Base-by-base conservation (phyloP, 2,888 invertebrate species). In the Boloria euphrosyne region DNA sequence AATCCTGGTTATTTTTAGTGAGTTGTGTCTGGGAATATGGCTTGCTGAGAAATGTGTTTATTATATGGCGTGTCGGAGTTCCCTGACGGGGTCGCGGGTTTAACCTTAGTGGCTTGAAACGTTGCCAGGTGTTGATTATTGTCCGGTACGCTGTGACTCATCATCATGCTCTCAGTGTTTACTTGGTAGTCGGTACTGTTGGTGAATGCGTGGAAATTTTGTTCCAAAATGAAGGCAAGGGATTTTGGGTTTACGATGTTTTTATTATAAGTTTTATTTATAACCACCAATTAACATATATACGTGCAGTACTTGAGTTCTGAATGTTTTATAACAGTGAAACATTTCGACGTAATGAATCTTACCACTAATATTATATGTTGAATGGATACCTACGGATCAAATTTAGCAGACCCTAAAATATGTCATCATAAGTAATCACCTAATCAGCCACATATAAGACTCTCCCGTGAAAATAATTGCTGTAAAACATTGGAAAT, bases 1-100 rank as follows among this genome's bases (percentile, higher is more conserved):
- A 84, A 79, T 79, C 74, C 80, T 76, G 76, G 69, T 77, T 88
- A 87, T 84, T 85, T 87, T 80, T 87, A 86, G 84, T 79, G 84
- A 83, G 74, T 93, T 93, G 80, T 81, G 79, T 82, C 81, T 78
- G 61, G 78, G 50, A 16, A 55, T 62, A 59, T 66, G 50, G 47
- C 54, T 60, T 61, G 61, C 52, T 31, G 16, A 63, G 63, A 49
- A 66, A 61, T 17, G 13, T 49, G 16, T n/a, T n/a, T 1, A 27
- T 47, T 17, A 47, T 13, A 31, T 47, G 46, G 27, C 27, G 31
- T 47, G 14, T 49, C 13, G 59, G 59, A 49, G 59, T 59, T 59
- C 17, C 59, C 59, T 59, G 59, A 66, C 66, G 65, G 62, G 66
- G 68, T 67, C 63, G 57, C 63, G 58, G 47, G 51, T 65, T 53